These are phyloP conservation scores for Holotrichia oblita DNA, from an alignment of 1,140 invertebrate species.

Conservation along the genomic window DNA sequence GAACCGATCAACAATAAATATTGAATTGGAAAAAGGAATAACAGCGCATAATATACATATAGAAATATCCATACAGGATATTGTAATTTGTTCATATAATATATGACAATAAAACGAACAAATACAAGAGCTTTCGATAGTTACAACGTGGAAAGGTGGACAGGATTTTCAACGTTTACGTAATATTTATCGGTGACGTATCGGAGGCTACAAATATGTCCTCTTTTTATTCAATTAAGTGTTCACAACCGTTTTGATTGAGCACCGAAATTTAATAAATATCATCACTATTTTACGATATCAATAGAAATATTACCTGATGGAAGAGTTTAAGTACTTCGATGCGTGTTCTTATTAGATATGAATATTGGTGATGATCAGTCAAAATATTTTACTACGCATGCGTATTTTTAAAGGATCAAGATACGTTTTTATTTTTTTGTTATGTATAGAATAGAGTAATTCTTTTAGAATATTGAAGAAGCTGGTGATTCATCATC, in stretches of 20 bases:
- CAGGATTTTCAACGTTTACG: neutral
- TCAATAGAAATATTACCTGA: constrained; percentile 21
- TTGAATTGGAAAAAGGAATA: neutral
- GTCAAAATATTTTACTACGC: neutral
- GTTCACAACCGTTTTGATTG: constrained; percentile 47
- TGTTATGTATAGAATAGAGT: no score
- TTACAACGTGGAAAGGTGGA: neutral
- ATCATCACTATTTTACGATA: constrained; percentile 40
- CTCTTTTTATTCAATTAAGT: constrained; percentile 32
- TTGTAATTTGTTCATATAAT: constrained; percentile 18
- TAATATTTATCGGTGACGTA: neutral
- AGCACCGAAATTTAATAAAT: constrained; percentile 39
- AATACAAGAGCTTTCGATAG: neutral
- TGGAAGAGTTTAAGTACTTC: neutral
- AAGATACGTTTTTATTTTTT: no score
- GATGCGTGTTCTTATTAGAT: neutral
- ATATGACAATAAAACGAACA: constrained; percentile 13
- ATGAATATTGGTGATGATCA: neutral
- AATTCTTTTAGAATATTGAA: no score
- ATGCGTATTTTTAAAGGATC: neutral
- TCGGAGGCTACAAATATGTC: neutral
- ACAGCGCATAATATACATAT: constrained; percentile 12
- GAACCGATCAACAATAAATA: neutral
- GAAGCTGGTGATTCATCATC: no score
- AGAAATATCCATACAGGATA: neutral